phyloP scores from a whole-genome alignment of 2,888 invertebrate genomes.

The Tridacna crocea region DNA sequence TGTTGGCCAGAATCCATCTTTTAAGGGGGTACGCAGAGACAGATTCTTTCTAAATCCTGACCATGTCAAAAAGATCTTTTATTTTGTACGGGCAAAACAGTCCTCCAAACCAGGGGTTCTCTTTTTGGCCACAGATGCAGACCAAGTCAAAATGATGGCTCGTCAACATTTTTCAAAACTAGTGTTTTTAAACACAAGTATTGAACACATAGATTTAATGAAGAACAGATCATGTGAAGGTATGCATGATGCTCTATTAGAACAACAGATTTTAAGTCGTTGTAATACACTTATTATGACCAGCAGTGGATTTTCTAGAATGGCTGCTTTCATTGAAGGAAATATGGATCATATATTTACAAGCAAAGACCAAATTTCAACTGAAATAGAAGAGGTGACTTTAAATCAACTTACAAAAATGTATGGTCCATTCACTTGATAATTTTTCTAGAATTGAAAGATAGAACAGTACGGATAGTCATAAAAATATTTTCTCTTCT shows the following conservation, averaged over 20 bases:
- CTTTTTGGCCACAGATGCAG: background rate
- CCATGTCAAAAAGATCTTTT: background rate
- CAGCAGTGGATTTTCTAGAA: slow-evolving; percentile 44
- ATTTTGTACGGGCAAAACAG: background rate
- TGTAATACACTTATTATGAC: slow-evolving; percentile 41
- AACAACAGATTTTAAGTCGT: slow-evolving; percentile 32
- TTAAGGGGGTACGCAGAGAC: slow-evolving; percentile 13
- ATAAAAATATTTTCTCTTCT: too few relatives aligned
- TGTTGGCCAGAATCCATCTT: slow-evolving; percentile 36
- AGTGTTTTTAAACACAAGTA: slow-evolving; percentile 1
- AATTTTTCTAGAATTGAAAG: background rate
- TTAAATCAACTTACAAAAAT: background rate
- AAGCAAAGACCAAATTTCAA: background rate
- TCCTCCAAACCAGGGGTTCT: background rate
- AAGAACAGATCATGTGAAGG: slow-evolving; percentile 12
- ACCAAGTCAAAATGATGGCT: background rate
- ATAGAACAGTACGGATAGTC: too few relatives aligned
- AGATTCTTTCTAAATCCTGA: background rate
- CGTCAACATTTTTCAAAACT: background rate
- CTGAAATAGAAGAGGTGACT: background rate
- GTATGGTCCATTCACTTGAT: background rate
- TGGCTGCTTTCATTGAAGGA: slow-evolving; percentile 36
- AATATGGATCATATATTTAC: slow-evolving; percentile 18
- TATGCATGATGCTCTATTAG: slow-evolving; percentile 31
- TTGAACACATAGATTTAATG: slow-evolving; percentile 40